Evolutionary conservation across 2,797 vertebrate species (phyloP), one percentile per base, ranked within the genome.

Genomic region (Girardinus metallicus): DNA sequence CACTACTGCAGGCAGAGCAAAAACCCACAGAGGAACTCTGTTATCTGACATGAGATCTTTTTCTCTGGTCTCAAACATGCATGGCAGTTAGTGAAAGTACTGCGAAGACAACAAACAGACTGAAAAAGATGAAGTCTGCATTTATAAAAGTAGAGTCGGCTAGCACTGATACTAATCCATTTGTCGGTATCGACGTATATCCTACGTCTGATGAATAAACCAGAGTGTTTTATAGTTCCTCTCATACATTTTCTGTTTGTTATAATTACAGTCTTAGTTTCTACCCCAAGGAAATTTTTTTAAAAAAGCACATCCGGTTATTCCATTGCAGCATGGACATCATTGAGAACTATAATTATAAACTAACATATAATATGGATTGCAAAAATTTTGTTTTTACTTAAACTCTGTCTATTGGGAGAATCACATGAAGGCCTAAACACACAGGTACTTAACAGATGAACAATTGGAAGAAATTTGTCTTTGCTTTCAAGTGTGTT

Each of bases 221-320:
- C 77, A 51, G 47, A 80, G 88, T 74, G 71, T 84, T 87, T 81
- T 81, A 79, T 85, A 41, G 72, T 86, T 86, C 66, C 76, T 79
- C 81, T 92, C 93, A 92, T 92, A 82, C 87, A 94, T 91, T 90
- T 77, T 34, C 82, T 86, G 77, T 89, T 93, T 80, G 93, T 94
- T 93, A 77, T 94, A 94, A 94, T 92, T 94, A 86, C 86, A 89
- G 92, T 92, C 91, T 62, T 77, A 78, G 78, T 77, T 74, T 82
- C 62, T 93, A 84, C 92, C n/a, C 79, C n/a, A 6, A 2, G 26
- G n/a, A 60, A 60, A 53, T 53, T 5, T n/a, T n/a, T n/a, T 5
- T 29, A 57, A 57, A 29, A 57, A 57, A 34, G 21, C 0, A 21
- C 84, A 77, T 86, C 36, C 72, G 21, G 0, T 41, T 1, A 6